phyloP scores from a whole-genome alignment of 2,113 vertebrate species.

The Raja brachyura region DNA sequence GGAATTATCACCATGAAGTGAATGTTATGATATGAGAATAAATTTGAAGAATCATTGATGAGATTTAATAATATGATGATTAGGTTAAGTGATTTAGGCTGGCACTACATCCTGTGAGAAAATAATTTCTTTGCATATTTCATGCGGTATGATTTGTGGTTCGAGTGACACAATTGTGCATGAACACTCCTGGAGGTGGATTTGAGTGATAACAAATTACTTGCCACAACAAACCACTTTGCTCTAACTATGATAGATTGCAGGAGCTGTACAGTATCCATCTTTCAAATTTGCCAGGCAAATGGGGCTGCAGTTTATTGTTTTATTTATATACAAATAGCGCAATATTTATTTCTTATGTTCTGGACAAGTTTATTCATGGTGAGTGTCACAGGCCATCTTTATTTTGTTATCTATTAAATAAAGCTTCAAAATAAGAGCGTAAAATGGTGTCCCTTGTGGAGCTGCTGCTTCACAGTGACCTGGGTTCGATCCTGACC shows the following conservation, averaged over 20 bases:
- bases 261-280: not conserved
- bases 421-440: not conserved
- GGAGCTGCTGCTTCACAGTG: too few species aligned
- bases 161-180: not conserved
- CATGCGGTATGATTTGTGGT: not conserved
- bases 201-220: slow-evolving; percentile 24
- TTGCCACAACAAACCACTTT: slow-evolving; percentile 30
- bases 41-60: not conserved
- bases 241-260: slow-evolving; percentile 1
- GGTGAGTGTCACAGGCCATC: too few species aligned
- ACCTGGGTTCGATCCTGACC: too few species aligned
- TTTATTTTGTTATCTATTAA: not conserved
- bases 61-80: not conserved
- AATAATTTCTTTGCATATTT: not conserved
- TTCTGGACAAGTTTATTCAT: slow-evolving; percentile 11
- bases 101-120: slow-evolving; percentile 1
- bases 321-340: slow-evolving; percentile 7
- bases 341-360: not conserved
- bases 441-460: too few species aligned
- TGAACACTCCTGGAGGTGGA: not conserved
- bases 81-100: not conserved
- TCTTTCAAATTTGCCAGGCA: not conserved
- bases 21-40: not conserved
- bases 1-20: not conserved
- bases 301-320: not conserved